These are phyloP conservation scores for Anarrhichthys ocellatus DNA, from an alignment of 2,113 vertebrate genomes.

Conservation along the genomic window DNA sequence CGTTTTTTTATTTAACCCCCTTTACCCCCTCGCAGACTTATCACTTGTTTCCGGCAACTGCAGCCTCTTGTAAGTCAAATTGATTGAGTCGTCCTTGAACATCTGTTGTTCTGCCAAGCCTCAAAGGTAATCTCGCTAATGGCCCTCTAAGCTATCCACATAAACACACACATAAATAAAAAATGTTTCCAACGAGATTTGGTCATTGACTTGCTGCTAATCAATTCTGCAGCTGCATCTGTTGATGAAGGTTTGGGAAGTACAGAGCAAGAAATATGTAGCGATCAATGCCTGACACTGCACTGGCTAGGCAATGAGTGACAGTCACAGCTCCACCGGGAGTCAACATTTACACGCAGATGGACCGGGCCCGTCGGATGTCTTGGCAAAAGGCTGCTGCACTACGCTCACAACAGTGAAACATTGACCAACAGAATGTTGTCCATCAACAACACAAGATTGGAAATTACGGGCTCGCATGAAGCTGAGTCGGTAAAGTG, in stretches of 20 bases:
- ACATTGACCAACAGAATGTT: constrained; percentile 65
- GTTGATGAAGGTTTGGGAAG: constrained; percentile 83
- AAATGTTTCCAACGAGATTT: constrained; percentile 86
- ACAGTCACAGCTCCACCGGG: constrained; percentile 77
- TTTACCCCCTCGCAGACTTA: constrained; percentile 42
- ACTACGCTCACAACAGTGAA: constrained; percentile 33
- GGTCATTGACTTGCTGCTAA: constrained; percentile 82
- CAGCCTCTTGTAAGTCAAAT: constrained; percentile 80
- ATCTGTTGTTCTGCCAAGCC: constrained; percentile 85
- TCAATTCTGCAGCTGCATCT: constrained; percentile 84
- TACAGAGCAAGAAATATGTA: constrained; percentile 81
- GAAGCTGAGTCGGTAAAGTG: constrained; percentile 57
- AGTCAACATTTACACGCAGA: constrained; percentile 75
- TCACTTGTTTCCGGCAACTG: constrained; percentile 72
- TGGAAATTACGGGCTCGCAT: constrained; percentile 56
- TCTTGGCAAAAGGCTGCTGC: constrained; percentile 61
- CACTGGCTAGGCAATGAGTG: constrained; percentile 66
- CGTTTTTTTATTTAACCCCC: constrained; percentile 44
- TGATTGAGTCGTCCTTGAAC: constrained; percentile 85
- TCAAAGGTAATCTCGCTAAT: constrained; percentile 88
- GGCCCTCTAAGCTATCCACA: constrained; percentile 86
- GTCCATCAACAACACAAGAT: constrained; percentile 67
- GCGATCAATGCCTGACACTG: constrained; percentile 81
- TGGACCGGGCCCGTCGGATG: constrained; percentile 50
- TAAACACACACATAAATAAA: constrained; percentile 86